Evolutionary conservation across 1,140 invertebrate genomes (phyloP).

Genomic region (Acromyrmex heyeri): DNA sequence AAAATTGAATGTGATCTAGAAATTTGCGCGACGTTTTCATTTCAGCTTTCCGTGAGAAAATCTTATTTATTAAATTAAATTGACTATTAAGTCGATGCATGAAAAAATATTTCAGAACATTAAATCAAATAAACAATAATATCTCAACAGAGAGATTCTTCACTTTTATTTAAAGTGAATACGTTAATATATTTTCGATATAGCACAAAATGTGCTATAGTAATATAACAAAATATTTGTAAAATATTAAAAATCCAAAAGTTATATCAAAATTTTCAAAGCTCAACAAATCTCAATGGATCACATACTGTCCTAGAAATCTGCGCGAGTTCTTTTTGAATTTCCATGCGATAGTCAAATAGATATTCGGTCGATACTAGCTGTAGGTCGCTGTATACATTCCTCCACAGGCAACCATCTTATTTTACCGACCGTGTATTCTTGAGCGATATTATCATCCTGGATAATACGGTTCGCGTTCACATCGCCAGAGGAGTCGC

Average conservation of each 20-base stretch:
- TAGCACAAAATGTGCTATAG: neutral
- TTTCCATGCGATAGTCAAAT: neutral
- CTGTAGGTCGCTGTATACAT: neutral
- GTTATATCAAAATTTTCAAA: neutral
- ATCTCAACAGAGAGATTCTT: too few species aligned
- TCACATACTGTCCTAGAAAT: constrained; percentile 28
- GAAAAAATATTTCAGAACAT: too few species aligned
- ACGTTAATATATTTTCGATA: neutral
- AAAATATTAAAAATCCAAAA: neutral
- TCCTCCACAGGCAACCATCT: neutral
- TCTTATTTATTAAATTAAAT: too few species aligned
- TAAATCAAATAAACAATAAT: too few species aligned
- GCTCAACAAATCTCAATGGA: neutral
- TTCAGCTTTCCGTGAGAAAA: too few species aligned
- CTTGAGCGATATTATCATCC: neutral
- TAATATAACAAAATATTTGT: neutral
- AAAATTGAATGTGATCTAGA: too few species aligned
- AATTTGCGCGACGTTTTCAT: too few species aligned
- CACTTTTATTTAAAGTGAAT: too few species aligned
- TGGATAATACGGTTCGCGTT: constrained; percentile 26
- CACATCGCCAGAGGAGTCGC: constrained; percentile 1
- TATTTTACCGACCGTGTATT: constrained; percentile 48
- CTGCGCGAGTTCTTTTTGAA: neutral
- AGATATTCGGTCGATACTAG: constrained; percentile 7
- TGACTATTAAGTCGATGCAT: too few species aligned